Evolutionary conservation across 2,888 invertebrate species (phyloP).

Genomic region (Andrena bicolor): DNA sequence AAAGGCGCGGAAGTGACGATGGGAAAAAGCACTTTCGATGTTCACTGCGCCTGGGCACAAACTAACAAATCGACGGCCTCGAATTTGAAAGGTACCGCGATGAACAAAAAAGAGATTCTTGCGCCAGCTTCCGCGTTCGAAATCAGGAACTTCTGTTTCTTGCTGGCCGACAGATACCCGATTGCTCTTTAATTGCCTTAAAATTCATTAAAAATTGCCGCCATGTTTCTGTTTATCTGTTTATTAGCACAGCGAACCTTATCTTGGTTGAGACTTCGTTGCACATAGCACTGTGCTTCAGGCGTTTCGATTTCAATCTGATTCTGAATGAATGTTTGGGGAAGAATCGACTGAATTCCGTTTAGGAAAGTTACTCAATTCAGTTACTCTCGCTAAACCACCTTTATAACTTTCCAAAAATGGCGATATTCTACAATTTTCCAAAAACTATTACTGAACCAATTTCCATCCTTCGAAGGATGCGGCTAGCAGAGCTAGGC

Average conservation of each 20-base stretch:
- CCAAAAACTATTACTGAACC: neutral
- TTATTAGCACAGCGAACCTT: neutral
- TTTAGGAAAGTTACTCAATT: too few species aligned
- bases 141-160: neutral
- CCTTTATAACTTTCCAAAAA: too few species aligned
- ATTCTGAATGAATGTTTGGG: too few species aligned
- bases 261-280: too few species aligned
- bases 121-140: neutral
- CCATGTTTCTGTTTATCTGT: neutral
- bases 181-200: neutral
- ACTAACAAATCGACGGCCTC: conserved; percentile 11
- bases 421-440: neutral
- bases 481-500: neutral
- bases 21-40: conserved; percentile 2
- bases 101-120: neutral
- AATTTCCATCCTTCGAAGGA: neutral
- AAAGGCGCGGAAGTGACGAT: conserved; percentile 24
- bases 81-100: conserved; percentile 3
- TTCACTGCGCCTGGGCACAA: neutral
- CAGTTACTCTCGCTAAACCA: too few species aligned
- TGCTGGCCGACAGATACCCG: neutral
- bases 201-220: neutral
- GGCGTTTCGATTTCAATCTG: too few species aligned
- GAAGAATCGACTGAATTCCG: too few species aligned
- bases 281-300: too few species aligned